These are phyloP conservation scores for Venturia canescens DNA, from an alignment of 1,140 invertebrate species.

Conservation along the genomic window DNA sequence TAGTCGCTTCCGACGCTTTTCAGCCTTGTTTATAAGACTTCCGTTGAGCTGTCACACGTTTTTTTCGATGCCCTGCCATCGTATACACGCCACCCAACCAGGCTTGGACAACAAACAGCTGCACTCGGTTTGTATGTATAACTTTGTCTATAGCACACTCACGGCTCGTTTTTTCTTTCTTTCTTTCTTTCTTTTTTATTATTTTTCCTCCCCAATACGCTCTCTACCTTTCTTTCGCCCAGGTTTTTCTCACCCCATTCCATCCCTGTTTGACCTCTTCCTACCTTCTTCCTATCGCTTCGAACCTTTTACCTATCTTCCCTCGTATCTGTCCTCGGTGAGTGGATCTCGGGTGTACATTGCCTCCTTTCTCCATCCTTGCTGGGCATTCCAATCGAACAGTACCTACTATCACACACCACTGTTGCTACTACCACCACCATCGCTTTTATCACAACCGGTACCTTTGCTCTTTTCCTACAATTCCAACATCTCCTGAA, in stretches of 20 bases:
- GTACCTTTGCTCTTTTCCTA: constrained; percentile 7
- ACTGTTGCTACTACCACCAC: constrained; percentile 28
- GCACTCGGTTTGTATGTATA: constrained; percentile 66
- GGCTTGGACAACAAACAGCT: constrained; percentile 66
- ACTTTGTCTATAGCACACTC: constrained; percentile 64
- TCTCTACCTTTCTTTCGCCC: not conserved
- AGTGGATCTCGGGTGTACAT: constrained; percentile 50
- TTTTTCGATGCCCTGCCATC: constrained; percentile 49
- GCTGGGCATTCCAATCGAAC: constrained; percentile 63
- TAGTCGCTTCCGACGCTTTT: constrained; percentile 58
- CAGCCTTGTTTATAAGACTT: constrained; percentile 70
- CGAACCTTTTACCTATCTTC: constrained; percentile 63
- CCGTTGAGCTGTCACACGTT: constrained; percentile 63
- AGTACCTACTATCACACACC: not conserved
- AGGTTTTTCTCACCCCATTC: constrained; percentile 12
- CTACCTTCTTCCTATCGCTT: constrained; percentile 18
- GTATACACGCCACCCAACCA: constrained; percentile 48
- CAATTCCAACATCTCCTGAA: constrained; percentile 31
- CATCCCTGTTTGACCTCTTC: not conserved
- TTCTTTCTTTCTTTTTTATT: constrained; percentile 25
- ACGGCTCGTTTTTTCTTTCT: not conserved
- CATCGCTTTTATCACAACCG: not conserved
- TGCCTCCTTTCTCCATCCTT: not conserved
- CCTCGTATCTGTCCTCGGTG: constrained; percentile 65
- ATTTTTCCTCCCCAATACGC: not conserved